Percentiles rank a stretch among this genome's conserved stretches.
Evolutionary conservation across 1,140 invertebrate genomes (phyloP).

Genomic region (Tetramorium parvispinum): DNA sequence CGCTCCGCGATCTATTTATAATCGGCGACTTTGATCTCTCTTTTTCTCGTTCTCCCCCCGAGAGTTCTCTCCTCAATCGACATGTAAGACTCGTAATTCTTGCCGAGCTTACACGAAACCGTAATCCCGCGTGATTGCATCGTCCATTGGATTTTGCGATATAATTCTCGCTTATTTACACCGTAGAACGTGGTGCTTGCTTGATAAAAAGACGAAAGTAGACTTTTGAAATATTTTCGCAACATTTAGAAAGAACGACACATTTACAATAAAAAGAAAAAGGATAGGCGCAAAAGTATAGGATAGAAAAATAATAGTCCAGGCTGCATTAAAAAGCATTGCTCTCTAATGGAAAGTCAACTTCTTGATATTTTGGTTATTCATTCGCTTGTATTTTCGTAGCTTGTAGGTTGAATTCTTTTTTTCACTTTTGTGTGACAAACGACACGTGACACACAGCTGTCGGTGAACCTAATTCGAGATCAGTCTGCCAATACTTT

Average conservation of each 20-base stretch:
- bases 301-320: neutral
- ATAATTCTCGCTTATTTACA: too few species aligned
- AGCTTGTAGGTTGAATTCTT: neutral
- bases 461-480: constrained; percentile 27
- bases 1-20: constrained; percentile 73
- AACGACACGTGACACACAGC: constrained; percentile 32
- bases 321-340: neutral
- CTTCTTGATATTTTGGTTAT: constrained; percentile 64
- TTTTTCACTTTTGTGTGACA: constrained; percentile 27
- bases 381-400: neutral
- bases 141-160: too few species aligned
- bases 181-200: neutral
- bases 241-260: neutral
- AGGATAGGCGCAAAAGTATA: neutral
- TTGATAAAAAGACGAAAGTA: neutral
- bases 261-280: neutral
- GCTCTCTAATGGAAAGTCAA: neutral
- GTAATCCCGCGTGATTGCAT: too few species aligned
- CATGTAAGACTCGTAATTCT: constrained; percentile 26
- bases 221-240: neutral
- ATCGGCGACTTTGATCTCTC: constrained; percentile 18
- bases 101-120: neutral
- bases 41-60: neutral
- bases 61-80: constrained; percentile 10
- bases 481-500: constrained; percentile 58